phyloP scores from a whole-genome alignment of 2,113 vertebrate genomes.

The human (Homo sapiens) region GRCh38 chr4:181131501-181132000 shows the following conservation, averaged over 20 bases:
- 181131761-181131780: not conserved
- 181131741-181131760: not conserved
- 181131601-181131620: not conserved
- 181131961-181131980: conserved; percentile 8
- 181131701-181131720: no score
- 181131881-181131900: not conserved
- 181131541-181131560: not conserved
- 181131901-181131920: not conserved
- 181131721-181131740: not conserved
- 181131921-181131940: not conserved
- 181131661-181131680: not conserved
- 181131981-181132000: conserved; percentile 34
- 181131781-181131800: not conserved
- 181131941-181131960: not conserved
- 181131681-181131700: not conserved
- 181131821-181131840: not conserved
- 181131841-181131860: no score
- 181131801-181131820: not conserved
- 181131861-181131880: no score
- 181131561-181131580: not conserved
- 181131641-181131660: not conserved
- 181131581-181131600: not conserved
- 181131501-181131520: not conserved
- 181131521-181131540: not conserved
- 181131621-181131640: not conserved